Conservation (phyloP, 2,113 vertebrate genomes). For the Passer montanus region DNA sequence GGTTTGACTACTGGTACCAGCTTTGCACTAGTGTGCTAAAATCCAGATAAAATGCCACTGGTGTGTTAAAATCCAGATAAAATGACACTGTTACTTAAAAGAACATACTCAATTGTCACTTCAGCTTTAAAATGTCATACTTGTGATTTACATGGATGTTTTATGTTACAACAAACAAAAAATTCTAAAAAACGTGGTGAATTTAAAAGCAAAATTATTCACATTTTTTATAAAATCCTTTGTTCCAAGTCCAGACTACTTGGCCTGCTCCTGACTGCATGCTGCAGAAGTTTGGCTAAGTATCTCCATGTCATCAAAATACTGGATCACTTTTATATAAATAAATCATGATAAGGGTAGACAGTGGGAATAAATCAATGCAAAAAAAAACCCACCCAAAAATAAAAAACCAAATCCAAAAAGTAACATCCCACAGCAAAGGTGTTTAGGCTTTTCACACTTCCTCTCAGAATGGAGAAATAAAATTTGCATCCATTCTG, state of each 20-base stretch:
- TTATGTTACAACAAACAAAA: not conserved
- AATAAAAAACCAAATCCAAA: not conserved
- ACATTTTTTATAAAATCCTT: not conserved
- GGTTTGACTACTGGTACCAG: not conserved
- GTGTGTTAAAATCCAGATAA: not conserved
- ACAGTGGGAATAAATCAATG: not conserved
- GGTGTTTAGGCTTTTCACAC: not conserved
- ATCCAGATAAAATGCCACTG: not conserved
- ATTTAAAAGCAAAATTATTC: not conserved
- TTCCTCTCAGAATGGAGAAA: not conserved
- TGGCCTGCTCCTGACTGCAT: not conserved
- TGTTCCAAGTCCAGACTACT: not conserved
- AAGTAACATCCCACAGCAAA: not conserved
- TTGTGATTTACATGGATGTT: not conserved
- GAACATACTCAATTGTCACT: accelerated
- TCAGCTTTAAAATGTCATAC: not conserved
- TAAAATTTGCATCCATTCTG: not conserved
- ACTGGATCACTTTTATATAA: not conserved
- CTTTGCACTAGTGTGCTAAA: not conserved
- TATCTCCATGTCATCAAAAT: not conserved
- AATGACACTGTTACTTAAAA: not conserved
- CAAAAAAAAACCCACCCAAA: not conserved
- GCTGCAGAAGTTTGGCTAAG: not conserved
- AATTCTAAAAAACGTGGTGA: not conserved
- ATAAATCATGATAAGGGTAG: not conserved